Evolutionary conservation across 2,113 vertebrate genomes (phyloP).

Genomic region (Myrmophylax atrothorax): DNA sequence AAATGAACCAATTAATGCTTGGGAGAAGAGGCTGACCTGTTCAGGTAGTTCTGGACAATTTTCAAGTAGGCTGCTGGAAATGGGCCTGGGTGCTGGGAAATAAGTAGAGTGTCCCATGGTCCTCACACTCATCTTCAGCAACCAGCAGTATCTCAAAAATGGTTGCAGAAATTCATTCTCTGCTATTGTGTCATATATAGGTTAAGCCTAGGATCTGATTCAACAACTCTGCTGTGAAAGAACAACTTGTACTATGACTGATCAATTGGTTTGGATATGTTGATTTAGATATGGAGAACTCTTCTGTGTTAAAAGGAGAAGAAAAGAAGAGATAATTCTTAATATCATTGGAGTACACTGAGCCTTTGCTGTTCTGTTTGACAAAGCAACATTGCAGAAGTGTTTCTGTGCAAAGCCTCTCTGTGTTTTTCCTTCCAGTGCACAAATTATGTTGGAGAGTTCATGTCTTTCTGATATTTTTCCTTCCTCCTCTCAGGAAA

Average conservation of each 20-base stretch:
- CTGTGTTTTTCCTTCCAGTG: background rate
- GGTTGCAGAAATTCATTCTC: background rate
- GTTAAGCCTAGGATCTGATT: background rate
- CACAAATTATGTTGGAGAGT: background rate
- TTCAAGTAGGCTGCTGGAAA: background rate
- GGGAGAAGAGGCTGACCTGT: background rate
- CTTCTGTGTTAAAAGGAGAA: background rate
- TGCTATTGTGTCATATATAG: background rate
- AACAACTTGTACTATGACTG: background rate
- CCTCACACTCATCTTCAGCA: background rate
- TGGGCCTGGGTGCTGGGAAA: background rate
- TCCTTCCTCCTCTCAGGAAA: background rate
- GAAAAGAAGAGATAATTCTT: background rate
- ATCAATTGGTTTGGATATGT: background rate
- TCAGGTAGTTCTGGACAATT: background rate
- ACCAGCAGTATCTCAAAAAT: background rate
- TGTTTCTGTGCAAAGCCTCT: background rate
- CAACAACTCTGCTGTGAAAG: background rate
- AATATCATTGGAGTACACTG: background rate
- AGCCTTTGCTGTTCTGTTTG: background rate
- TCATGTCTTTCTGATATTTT: background rate
- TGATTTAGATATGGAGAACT: background rate
- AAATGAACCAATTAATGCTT: background rate
- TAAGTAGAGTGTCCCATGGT: background rate
- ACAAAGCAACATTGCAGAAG: background rate